Percentiles rank a stretch among this genome's conserved stretches.
Conservation (phyloP, 2,113 vertebrate species). For the Anser cygnoides region DNA sequence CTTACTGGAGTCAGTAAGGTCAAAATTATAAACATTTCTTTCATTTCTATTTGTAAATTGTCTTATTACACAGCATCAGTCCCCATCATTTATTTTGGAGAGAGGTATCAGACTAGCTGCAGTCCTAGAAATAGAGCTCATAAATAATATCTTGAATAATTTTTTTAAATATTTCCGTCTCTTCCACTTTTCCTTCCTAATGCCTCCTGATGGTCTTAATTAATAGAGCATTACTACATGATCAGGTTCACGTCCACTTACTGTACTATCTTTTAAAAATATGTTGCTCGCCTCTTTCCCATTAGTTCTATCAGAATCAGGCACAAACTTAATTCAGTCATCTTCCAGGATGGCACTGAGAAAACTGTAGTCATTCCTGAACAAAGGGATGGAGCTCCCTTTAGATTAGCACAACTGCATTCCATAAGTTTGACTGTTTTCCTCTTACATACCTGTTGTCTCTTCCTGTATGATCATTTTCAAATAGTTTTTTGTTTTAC, state of each 20-base stretch:
- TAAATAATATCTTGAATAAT: slow-evolving; percentile 59
- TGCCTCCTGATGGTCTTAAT: slow-evolving; percentile 45
- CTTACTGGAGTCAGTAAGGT: slow-evolving; percentile 71
- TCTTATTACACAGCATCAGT: slow-evolving; percentile 29
- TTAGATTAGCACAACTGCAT: background rate
- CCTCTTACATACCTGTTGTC: background rate
- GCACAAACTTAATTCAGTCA: slow-evolving; percentile 53
- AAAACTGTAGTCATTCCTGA: background rate
- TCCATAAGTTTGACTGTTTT: background rate
- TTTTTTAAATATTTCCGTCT: slow-evolving; percentile 58
- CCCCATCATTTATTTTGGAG: slow-evolving; percentile 29
- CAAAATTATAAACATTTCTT: slow-evolving; percentile 75
- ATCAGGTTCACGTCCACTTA: slow-evolving; percentile 47
- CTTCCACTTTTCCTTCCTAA: slow-evolving; percentile 43
- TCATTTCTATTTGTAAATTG: slow-evolving; percentile 67
- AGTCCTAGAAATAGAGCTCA: slow-evolving; percentile 50
- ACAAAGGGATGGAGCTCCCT: background rate
- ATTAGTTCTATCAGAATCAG: slow-evolving; percentile 48
- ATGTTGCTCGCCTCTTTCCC: slow-evolving; percentile 18
- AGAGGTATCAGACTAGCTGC: background rate
- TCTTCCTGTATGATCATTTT: background rate
- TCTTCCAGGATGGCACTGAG: background rate
- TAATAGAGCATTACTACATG: slow-evolving; percentile 29
- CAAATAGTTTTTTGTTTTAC: background rate
- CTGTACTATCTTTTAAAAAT: slow-evolving; percentile 50